These are phyloP conservation scores for Ctenosaura bakeri DNA, from an alignment of 2,797 vertebrate genomes.

Conservation along the genomic window DNA sequence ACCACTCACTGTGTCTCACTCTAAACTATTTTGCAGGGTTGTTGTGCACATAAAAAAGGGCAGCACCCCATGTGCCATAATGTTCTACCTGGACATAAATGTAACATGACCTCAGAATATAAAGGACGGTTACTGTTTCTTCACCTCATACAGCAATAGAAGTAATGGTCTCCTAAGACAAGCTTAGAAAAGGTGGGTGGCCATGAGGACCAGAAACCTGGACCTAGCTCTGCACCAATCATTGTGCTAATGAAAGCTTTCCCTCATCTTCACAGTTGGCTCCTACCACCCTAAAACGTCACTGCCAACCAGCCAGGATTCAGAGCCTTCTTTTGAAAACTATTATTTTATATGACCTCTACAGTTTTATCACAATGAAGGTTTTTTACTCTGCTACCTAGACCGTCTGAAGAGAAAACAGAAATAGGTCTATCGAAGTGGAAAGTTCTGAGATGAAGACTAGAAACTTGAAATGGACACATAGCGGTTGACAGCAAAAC, in stretches of 20 bases:
- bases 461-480: background rate
- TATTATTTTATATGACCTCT: background rate
- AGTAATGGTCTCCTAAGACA: too few relatives aligned
- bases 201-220: background rate
- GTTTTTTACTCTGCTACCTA: too few relatives aligned
- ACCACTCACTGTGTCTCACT: background rate
- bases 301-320: too few relatives aligned
- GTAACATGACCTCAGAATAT: background rate
- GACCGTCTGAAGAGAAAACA: background rate
- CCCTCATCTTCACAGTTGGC: background rate
- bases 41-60: background rate
- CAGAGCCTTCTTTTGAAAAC: too few relatives aligned
- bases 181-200: too few relatives aligned
- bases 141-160: background rate
- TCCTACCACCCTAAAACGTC: too few relatives aligned
- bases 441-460: background rate
- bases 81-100: background rate
- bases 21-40: background rate
- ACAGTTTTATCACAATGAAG: background rate
- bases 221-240: too few relatives aligned
- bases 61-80: too few relatives aligned
- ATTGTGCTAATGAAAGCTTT: too few relatives aligned
- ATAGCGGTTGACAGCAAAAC: background rate
- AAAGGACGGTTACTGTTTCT: background rate
- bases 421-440: too few relatives aligned